Percentiles rank a stretch among this genome's conserved stretches.
phyloP scores from a whole-genome alignment of 2,888 invertebrate species.

The Ischnus inquisitorius region DNA sequence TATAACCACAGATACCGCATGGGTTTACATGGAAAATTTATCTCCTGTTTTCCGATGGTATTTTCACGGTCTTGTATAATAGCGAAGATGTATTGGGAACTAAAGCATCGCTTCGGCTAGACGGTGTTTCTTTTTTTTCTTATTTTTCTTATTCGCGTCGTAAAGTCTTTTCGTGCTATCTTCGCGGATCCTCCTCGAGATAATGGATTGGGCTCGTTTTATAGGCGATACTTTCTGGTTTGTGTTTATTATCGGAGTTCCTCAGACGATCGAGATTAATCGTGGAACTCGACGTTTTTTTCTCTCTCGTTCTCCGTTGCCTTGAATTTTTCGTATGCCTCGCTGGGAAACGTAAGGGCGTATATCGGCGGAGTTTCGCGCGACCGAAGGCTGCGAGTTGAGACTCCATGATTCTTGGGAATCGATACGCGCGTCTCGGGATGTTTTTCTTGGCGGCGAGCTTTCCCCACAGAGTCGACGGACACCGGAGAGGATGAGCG shows the following conservation, averaged over 20 bases:
- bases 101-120: constrained; percentile 11
- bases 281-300: constrained; percentile 5
- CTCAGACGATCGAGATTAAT: constrained; percentile 29
- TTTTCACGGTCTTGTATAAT: constrained; percentile 27
- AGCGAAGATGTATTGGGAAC: not conserved
- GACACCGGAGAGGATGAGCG: not conserved
- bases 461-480: not conserved
- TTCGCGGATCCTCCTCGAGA: constrained; percentile 32
- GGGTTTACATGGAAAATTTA: constrained; percentile 43
- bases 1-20: constrained; percentile 25
- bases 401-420: no score
- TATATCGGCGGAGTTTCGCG: no score
- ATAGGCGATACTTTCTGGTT: constrained; percentile 43
- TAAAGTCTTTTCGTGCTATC: constrained; percentile 24
- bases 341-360: no score
- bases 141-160: constrained; percentile 57
- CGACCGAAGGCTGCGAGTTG: no score
- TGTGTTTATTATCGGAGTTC: constrained; percentile 1
- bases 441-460: constrained; percentile 46
- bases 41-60: constrained; percentile 57
- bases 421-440: not conserved
- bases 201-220: constrained; percentile 49
- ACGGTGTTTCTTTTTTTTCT: constrained; percentile 7
- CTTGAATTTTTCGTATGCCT: not conserved
- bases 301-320: not conserved